Conservation (phyloP, 2,113 vertebrate species). For the Tichodroma muraria region DNA sequence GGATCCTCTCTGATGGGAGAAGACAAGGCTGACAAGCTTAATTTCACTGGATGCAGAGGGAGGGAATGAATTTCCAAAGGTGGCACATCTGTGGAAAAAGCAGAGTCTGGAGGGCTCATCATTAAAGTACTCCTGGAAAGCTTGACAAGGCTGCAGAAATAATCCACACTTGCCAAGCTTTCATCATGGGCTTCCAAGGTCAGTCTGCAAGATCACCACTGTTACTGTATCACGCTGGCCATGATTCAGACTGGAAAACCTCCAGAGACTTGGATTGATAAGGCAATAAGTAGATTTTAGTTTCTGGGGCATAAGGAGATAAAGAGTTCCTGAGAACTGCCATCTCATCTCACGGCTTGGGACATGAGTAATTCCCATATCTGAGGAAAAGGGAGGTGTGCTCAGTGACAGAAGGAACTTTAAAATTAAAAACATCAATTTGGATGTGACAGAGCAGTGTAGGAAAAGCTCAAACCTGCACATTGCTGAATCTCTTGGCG, state of each 20-base stretch:
- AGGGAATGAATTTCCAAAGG: not conserved
- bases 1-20: not conserved
- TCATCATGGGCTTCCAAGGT: not conserved
- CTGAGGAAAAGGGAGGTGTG: not conserved
- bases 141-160: not conserved
- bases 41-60: not conserved
- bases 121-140: not conserved
- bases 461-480: not conserved
- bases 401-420: not conserved
- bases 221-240: not conserved
- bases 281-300: not conserved
- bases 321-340: not conserved
- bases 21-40: not conserved
- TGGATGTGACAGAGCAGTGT: fast-evolving
- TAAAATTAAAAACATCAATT: not conserved
- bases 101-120: not conserved
- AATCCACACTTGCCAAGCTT: not conserved
- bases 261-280: not conserved
- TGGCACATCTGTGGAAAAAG: not conserved
- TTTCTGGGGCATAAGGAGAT: not conserved
- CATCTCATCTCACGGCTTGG: fast-evolving
- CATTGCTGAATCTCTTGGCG: not conserved
- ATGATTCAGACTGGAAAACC: not conserved
- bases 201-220: not conserved
- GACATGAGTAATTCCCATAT: not conserved